Evolutionary conservation across 2,113 vertebrate genomes (phyloP).

Genomic region (Tragelaphus scriptus): DNA sequence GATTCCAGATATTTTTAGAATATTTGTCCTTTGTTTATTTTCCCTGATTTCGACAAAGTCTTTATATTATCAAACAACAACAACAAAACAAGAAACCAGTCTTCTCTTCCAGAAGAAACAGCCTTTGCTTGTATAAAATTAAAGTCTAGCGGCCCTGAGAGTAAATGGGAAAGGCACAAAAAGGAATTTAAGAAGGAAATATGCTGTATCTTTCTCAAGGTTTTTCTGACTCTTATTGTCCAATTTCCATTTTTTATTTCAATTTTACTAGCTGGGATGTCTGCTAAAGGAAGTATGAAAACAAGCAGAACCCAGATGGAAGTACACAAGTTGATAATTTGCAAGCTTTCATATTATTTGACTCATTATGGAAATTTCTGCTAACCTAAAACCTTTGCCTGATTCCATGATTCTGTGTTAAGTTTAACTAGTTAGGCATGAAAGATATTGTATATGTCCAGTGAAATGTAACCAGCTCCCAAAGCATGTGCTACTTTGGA

Average conservation of each 20-base stretch:
- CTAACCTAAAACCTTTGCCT: background rate
- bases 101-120: background rate
- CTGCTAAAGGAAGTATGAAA: constrained; percentile 41
- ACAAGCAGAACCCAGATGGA: constrained; percentile 47
- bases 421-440: background rate
- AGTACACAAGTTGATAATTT: constrained; percentile 49
- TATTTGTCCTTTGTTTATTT: background rate
- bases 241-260: constrained; percentile 43
- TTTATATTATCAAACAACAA: background rate
- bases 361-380: background rate
- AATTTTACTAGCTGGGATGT: constrained; percentile 42
- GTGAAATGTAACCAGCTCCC: background rate
- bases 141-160: background rate
- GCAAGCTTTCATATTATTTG: constrained; percentile 32
- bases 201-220: background rate
- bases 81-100: background rate
- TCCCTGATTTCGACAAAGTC: background rate
- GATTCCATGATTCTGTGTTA: background rate
- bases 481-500: background rate
- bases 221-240: constrained; percentile 19
- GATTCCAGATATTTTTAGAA: background rate
- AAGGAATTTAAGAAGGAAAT: background rate
- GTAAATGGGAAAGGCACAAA: background rate
- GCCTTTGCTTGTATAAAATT: background rate
- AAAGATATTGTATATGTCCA: background rate